Percentiles rank a stretch among this genome's conserved stretches.
These are phyloP conservation scores for Spatula versicolor DNA, from an alignment of 2,797 vertebrate genomes.

Conservation along the genomic window DNA sequence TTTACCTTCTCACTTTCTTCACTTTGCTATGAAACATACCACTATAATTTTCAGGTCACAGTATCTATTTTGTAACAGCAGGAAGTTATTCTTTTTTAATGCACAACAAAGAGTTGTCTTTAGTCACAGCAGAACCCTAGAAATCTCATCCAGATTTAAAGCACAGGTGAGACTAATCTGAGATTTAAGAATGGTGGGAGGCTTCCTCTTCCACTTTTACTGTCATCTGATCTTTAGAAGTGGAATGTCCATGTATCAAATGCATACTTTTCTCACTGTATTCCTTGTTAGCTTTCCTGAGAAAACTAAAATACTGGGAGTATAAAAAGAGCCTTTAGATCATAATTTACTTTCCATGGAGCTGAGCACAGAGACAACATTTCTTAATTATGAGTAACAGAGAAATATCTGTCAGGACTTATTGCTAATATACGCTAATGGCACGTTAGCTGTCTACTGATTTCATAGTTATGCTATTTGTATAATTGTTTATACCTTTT, in stretches of 20 bases:
- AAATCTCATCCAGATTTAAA: not conserved
- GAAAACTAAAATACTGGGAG: not conserved
- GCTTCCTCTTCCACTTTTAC: not conserved
- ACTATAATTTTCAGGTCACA: not conserved
- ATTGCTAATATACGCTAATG: not conserved
- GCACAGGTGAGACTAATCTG: fast-evolving
- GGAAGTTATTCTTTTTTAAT: not conserved
- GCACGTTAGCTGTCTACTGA: not conserved
- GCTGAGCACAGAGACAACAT: not conserved
- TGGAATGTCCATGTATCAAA: not conserved
- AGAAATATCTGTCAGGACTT: not conserved
- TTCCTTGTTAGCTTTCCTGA: not conserved
- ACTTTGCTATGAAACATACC: not conserved
- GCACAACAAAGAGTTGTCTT: not conserved
- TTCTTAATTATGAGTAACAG: not conserved
- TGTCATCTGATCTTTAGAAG: fast-evolving
- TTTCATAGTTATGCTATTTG: not conserved
- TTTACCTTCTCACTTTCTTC: not conserved
- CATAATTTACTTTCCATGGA: not conserved
- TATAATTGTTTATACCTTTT: not conserved
- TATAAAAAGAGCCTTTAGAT: not conserved
- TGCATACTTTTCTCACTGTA: not conserved
- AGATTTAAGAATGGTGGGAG: not conserved
- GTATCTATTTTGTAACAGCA: not conserved
- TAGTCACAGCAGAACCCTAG: not conserved